phyloP scores from a whole-genome alignment of 2,113 vertebrate genomes.

The Lepus europaeus region DNA sequence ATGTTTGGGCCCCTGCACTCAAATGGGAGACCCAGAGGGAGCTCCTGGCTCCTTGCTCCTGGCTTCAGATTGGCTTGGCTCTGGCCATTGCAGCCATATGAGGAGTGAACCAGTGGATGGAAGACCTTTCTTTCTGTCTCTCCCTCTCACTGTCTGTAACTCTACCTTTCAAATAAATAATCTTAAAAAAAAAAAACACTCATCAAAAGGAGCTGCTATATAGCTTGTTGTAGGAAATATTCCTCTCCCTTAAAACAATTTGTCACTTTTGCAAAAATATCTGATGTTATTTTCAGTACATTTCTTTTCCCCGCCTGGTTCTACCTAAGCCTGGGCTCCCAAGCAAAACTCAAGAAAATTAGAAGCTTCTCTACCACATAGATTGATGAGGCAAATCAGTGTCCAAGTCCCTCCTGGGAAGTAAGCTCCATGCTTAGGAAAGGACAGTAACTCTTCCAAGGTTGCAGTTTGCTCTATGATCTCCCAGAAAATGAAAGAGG shows the following conservation, averaged over 20 bases:
- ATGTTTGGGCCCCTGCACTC: no score
- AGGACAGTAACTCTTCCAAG: conserved; percentile 15
- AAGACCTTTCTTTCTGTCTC: no score
- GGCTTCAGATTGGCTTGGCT: no score
- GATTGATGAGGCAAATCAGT: conserved; percentile 56
- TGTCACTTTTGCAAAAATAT: conserved; percentile 30
- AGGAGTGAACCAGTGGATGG: no score
- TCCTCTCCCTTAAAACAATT: conserved; percentile 1
- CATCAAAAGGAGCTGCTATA: neutral
- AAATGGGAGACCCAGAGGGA: no score
- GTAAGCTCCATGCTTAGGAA: conserved; percentile 6
- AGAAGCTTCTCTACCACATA: conserved; percentile 15
- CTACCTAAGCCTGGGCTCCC: conserved; percentile 37
- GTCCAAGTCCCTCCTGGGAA: conserved; percentile 39
- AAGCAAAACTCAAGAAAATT: conserved; percentile 63
- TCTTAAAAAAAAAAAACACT: neutral
- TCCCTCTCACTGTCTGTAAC: no score
- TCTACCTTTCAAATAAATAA: no score
- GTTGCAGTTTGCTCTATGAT: neutral
- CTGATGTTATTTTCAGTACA: neutral
- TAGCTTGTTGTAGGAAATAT: neutral
- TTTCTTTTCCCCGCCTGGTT: conserved; percentile 26
- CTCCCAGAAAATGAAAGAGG: conserved; percentile 60
- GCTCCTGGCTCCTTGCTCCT: no score
- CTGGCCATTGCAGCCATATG: no score